Conservation (phyloP, 2,888 invertebrate species). For the Drosophila prostipennis region DNA sequence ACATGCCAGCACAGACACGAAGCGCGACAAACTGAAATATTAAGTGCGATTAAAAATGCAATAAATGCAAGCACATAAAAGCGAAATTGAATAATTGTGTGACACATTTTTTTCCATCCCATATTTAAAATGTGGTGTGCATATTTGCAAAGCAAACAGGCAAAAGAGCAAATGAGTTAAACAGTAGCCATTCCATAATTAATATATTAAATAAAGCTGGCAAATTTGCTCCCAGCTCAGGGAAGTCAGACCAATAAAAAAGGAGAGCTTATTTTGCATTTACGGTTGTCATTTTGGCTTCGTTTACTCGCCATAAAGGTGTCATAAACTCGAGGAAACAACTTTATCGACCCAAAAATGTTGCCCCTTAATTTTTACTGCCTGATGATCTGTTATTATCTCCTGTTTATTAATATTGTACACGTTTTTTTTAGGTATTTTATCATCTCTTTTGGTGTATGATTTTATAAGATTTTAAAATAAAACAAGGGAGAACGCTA, state of each 20-base stretch:
- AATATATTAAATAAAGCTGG: slow-evolving; percentile 45
- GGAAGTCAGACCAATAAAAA: slow-evolving; percentile 18
- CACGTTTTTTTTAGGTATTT: not conserved
- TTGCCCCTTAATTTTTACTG: not conserved
- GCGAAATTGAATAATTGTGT: slow-evolving; percentile 44
- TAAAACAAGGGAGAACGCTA: too few relatives aligned
- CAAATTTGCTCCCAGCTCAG: slow-evolving; percentile 34
- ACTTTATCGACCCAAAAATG: slow-evolving; percentile 1
- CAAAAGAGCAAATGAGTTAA: slow-evolving; percentile 41
- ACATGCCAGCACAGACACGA: slow-evolving; percentile 40
- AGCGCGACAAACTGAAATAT: slow-evolving; percentile 63
- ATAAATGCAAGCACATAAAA: slow-evolving; percentile 32
- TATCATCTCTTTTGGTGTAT: too few relatives aligned
- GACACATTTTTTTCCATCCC: slow-evolving; percentile 25
- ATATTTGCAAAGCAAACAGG: slow-evolving; percentile 29
- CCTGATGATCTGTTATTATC: not conserved
- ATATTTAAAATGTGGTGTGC: slow-evolving; percentile 29
- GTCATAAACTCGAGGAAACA: not conserved
- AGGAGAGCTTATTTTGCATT: slow-evolving; percentile 16
- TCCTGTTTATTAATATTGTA: not conserved
- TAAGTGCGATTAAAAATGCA: slow-evolving; percentile 54
- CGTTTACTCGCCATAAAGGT: not conserved
- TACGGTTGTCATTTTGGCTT: slow-evolving; percentile 27
- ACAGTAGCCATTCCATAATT: slow-evolving; percentile 40
- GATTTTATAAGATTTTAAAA: too few relatives aligned